These are phyloP conservation scores for Epinotia demarniana DNA, from an alignment of 2,888 invertebrate species.

Conservation along the genomic window DNA sequence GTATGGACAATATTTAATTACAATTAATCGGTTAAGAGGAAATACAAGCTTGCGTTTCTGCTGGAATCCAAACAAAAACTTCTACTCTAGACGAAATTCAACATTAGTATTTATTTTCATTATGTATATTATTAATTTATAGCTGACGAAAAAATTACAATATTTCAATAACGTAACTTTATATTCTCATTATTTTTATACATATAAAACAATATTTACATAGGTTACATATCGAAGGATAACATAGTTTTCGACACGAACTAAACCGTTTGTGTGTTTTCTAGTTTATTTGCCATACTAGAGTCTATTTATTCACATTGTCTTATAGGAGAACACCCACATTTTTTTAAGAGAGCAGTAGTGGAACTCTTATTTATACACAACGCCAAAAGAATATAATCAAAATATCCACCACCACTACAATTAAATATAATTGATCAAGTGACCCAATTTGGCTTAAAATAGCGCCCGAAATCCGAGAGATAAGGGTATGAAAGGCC, in stretches of 20 bases:
- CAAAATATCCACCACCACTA: not conserved
- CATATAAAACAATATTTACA: no score
- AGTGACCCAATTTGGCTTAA: not conserved
- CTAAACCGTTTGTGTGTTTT: no score
- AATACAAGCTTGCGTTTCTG: not conserved
- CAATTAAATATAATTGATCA: not conserved
- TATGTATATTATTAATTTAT: no score
- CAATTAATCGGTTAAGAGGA: not conserved
- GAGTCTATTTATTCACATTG: not conserved
- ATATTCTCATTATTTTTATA: no score
- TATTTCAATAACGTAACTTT: no score
- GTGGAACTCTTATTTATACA: not conserved
- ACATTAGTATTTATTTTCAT: not conserved
- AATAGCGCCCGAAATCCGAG: not conserved
- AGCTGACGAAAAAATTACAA: no score
- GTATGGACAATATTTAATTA: not conserved
- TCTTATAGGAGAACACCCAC: no score
- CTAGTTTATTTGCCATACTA: not conserved
- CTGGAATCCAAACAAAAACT: not conserved
- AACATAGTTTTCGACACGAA: no score
- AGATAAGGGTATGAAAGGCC: conserved; percentile 10
- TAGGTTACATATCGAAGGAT: no score
- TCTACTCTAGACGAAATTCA: not conserved
- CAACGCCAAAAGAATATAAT: not conserved
- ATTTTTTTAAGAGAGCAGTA: no score